Evolutionary conservation across 2,888 invertebrate species (phyloP).

Genomic region (Polymixis flavicincta): DNA sequence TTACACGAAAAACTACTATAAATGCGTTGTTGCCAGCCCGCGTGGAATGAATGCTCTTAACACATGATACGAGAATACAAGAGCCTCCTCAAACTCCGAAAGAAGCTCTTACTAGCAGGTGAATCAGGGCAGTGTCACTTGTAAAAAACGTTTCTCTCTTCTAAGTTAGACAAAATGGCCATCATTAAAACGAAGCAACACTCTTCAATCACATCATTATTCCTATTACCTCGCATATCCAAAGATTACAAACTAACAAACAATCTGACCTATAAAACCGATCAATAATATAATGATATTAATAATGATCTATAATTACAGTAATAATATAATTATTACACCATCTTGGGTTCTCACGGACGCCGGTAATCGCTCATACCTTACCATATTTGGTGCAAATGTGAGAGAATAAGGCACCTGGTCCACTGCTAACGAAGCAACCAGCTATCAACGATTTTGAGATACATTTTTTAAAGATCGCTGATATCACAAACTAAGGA

Average conservation of each 20-base stretch:
- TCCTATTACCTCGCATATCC: neutral
- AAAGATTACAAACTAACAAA: conserved; percentile 39
- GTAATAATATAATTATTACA: conserved; percentile 54
- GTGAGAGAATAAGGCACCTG: conserved; percentile 32
- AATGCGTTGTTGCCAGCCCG: no score
- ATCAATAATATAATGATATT: conserved; percentile 46
- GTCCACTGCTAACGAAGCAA: neutral
- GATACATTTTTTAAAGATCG: no score
- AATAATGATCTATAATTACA: conserved; percentile 57
- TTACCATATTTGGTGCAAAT: conserved; percentile 55
- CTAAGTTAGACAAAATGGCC: neutral
- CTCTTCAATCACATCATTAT: neutral
- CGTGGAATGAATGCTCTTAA: no score
- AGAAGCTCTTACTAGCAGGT: neutral
- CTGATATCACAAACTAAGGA: no score
- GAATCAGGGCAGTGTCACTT: neutral
- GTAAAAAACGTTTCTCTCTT: neutral
- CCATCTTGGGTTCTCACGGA: conserved; percentile 52
- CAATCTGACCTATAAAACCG: conserved; percentile 46
- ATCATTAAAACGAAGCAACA: neutral
- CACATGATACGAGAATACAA: no score
- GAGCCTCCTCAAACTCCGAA: no score
- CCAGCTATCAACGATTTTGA: neutral
- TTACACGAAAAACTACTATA: no score
- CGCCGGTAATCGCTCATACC: conserved; percentile 48